Conservation (phyloP, 1,140 invertebrate species). For the Zaprionus vittiger region DNA sequence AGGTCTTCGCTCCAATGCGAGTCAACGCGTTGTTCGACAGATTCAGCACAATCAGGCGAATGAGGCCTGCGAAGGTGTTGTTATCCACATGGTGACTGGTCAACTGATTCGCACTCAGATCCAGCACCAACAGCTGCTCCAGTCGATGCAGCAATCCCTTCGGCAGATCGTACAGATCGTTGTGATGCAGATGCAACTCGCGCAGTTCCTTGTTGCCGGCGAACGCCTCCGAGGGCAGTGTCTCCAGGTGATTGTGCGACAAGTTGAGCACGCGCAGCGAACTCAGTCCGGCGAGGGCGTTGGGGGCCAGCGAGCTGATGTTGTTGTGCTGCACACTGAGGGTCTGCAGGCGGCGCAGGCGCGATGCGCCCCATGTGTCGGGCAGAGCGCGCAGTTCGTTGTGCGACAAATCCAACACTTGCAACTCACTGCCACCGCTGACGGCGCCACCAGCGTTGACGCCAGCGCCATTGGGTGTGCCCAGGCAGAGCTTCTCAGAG, state of each 20-base stretch:
- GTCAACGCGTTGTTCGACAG: conserved; percentile 89
- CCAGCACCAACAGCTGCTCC: conserved; percentile 88
- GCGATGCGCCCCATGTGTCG: conserved; percentile 88
- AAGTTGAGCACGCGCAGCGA: conserved; percentile 91
- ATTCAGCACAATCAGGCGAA: conserved; percentile 89
- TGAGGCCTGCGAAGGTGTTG: conserved; percentile 89
- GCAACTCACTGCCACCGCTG: conserved; percentile 85
- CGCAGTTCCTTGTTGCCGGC: conserved; percentile 88
- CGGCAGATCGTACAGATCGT: conserved; percentile 89
- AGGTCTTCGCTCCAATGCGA: conserved; percentile 88
- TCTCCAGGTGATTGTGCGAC: conserved; percentile 90
- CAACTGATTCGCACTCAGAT: conserved; percentile 90
- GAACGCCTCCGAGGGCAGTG: conserved; percentile 89
- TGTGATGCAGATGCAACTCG: conserved; percentile 90
- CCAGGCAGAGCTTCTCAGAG: conserved; percentile 83
- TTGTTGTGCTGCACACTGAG: conserved; percentile 91
- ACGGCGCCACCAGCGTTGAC: conserved; percentile 47
- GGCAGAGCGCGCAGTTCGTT: conserved; percentile 89
- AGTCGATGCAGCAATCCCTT: conserved; percentile 88
- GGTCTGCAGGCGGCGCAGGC: conserved; percentile 89
- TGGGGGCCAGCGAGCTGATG: conserved; percentile 88
- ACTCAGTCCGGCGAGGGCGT: conserved; percentile 88
- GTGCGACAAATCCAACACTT: conserved; percentile 89
- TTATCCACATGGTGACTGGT: conserved; percentile 88
- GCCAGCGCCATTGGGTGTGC: conserved; percentile 75